These are phyloP conservation scores for Hippocampus mohnikei DNA, from an alignment of 2,113 vertebrate species.

Conservation along the genomic window DNA sequence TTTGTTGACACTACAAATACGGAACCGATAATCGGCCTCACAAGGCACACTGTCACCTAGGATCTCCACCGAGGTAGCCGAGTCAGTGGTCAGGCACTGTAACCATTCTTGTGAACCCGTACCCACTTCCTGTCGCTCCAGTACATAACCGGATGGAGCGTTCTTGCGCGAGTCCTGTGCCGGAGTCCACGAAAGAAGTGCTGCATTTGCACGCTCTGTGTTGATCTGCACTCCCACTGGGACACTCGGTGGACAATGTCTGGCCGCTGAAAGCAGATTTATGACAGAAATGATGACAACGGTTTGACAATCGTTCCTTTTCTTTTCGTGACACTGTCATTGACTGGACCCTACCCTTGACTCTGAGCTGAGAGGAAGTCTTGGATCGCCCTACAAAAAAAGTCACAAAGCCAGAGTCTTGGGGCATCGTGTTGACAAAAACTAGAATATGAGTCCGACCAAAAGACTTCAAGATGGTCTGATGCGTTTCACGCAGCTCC, in stretches of 20 bases:
- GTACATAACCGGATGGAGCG: conserved; percentile 80
- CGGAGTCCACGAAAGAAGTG: conserved; percentile 84
- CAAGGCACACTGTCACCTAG: conserved; percentile 85
- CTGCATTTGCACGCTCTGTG: conserved; percentile 79
- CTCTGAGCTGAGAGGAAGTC: conserved; percentile 87
- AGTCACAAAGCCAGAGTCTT: conserved; percentile 85
- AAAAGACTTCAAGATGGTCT: conserved; percentile 86
- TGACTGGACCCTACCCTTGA: conserved; percentile 80
- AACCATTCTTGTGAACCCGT: conserved; percentile 83
- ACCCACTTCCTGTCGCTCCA: conserved; percentile 85
- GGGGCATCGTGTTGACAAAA: conserved; percentile 86
- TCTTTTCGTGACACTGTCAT: not conserved
- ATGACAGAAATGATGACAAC: not conserved
- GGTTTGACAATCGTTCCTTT: not conserved
- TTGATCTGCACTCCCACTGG: conserved; percentile 84
- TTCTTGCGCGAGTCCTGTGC: conserved; percentile 77
- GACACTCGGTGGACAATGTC: conserved; percentile 80
- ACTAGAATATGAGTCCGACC: conserved; percentile 91
- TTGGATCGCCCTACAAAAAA: conserved; percentile 84
- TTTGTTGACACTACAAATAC: conserved; percentile 83
- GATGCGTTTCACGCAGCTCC: conserved; percentile 79
- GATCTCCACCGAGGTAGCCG: conserved; percentile 82
- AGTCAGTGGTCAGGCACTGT: conserved; percentile 87
- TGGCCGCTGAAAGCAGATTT: conserved; percentile 71
- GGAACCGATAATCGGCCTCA: conserved; percentile 88